Evolutionary conservation across 2,888 invertebrate genomes (phyloP), one percentile per base, ranked within the genome.

Genomic region (Hydrotaea cyrtoneurina): DNA sequence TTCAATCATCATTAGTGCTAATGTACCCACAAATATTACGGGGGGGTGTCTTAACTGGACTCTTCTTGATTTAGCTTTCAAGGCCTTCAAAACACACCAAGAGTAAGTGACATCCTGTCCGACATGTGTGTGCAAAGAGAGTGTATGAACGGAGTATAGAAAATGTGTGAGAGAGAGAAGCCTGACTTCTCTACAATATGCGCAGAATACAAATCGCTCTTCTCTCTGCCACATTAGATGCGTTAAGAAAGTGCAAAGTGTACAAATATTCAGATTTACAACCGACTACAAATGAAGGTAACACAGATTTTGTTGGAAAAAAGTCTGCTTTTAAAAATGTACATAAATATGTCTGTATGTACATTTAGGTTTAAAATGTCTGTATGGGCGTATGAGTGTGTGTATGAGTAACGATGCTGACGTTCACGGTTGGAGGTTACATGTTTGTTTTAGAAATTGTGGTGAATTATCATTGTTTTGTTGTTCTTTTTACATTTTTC

Each of bases 1-100:
- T 92, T 92, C 92, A 92, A 92, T 92, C 92, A 92, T 92, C 92
- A 92, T 92, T 92, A 92, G 91, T 87, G 89, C 92, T 92, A 92
- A 92, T 92, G 92, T 92, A 92, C 92, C 92, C 92, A 91, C 92
- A 92, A 91, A 91, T 91, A 92, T 92, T 91, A 91, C 43, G 89
- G 91, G 90, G 91, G 91, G 88, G 88, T 88, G 89, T 87, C 88
- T 88, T 87, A 87, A 82, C 79, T 75, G 80, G 84, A 86, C 87
- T 88, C 88, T 88, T 88, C 88, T 88, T 88, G 87, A 88, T 89
- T 88, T 87, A 86, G 88, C 86, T 86, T 87, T 86, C 86, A 85
- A 86, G 85, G 83, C 83, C 82, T 85, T 77, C 66, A 82, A 72
- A 80, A 19, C 57, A 59, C n/a, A 71, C 57, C n/a, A 55, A 64